Evolutionary conservation across 1,140 invertebrate species (phyloP).

Genomic region (Rhagoletis pomonella): DNA sequence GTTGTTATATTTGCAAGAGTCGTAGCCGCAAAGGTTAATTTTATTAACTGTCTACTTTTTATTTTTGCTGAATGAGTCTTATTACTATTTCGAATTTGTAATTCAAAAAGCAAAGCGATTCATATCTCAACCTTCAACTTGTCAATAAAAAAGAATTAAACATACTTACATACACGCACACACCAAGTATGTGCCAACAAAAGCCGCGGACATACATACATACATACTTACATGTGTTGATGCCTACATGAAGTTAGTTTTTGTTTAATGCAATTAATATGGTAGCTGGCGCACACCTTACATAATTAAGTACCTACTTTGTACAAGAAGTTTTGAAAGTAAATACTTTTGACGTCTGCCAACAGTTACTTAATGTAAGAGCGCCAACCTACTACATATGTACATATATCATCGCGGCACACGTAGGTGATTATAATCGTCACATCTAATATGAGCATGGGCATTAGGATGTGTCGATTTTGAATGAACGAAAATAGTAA

Average conservation of each 20-base stretch:
- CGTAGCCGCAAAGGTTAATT: no score
- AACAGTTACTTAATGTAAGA: neutral
- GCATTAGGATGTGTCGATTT: neutral
- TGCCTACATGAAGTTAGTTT: no score
- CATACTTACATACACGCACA: neutral
- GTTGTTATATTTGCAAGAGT: no score
- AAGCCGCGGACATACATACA: no score
- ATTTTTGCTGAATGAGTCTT: neutral
- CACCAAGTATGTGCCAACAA: no score
- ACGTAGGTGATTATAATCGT: neutral
- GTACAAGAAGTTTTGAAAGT: neutral
- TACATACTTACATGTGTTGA: no score
- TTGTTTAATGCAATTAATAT: neutral
- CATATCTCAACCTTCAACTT: conserved; percentile 18
- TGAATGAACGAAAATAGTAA: neutral
- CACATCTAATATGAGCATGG: neutral
- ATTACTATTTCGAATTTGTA: neutral
- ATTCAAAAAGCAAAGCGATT: conserved; percentile 12
- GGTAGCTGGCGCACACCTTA: neutral
- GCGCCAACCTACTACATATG: neutral
- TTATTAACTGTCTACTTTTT: no score
- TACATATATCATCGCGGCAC: neutral
- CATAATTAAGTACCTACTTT: neutral
- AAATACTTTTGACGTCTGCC: neutral
- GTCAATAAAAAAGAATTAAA: neutral